Evolutionary conservation across 2,888 invertebrate species (phyloP).

Genomic region (Serripes groenlandicus): DNA sequence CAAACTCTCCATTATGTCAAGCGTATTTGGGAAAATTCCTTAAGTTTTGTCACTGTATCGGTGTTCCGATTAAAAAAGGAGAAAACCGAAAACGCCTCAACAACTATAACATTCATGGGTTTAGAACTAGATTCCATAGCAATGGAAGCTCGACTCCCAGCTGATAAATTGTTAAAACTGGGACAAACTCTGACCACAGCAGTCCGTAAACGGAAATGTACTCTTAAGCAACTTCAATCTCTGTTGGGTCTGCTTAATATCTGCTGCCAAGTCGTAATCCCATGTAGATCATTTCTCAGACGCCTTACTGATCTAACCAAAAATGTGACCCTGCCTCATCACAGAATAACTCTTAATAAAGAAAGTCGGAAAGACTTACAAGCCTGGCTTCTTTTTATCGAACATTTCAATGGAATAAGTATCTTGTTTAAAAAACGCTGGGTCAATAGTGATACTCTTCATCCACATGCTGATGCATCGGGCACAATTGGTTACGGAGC

Average conservation of each 20-base stretch:
- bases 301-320: slow-evolving; percentile 38
- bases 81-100: slow-evolving; percentile 25
- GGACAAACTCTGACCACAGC: background rate
- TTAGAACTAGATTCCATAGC: slow-evolving; percentile 43
- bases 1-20: background rate
- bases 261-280: slow-evolving; percentile 41
- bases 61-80: slow-evolving; percentile 42
- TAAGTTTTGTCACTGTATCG: slow-evolving; percentile 10
- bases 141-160: slow-evolving; percentile 46
- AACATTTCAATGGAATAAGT: slow-evolving; percentile 47
- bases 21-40: slow-evolving; percentile 17
- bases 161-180: slow-evolving; percentile 27
- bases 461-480: slow-evolving; percentile 51
- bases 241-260: slow-evolving; percentile 40
- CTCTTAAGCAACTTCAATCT: slow-evolving; percentile 40
- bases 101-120: slow-evolving; percentile 41
- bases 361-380: slow-evolving; percentile 22
- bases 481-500: slow-evolving; percentile 45
- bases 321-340: slow-evolving; percentile 21
- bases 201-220: background rate
- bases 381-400: slow-evolving; percentile 39
- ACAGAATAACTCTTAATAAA: slow-evolving; percentile 23
- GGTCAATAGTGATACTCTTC: slow-evolving; percentile 3
- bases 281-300: slow-evolving; percentile 32
- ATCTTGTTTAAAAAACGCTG: slow-evolving; percentile 25